Conservation (phyloP, 1,140 invertebrate genomes). For the Bombyx mori region DNA sequence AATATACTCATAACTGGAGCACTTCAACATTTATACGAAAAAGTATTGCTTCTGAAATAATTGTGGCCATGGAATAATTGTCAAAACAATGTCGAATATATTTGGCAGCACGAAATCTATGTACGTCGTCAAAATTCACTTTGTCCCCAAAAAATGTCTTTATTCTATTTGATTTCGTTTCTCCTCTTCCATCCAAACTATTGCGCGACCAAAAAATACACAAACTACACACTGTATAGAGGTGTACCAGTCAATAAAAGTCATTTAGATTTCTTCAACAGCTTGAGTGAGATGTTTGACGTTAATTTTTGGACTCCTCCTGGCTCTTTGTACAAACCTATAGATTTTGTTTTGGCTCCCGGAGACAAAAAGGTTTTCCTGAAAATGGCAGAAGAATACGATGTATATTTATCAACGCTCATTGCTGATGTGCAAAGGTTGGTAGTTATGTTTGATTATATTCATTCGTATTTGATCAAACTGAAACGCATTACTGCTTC, state of each 20-base stretch:
- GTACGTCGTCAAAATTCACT: no score
- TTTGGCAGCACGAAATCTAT: no score
- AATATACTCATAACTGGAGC: no score
- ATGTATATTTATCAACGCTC: slow-evolving; percentile 33
- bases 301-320: slow-evolving; percentile 41
- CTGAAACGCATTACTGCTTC: no score
- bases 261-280: slow-evolving; percentile 36
- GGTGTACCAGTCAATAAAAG: slow-evolving; percentile 28
- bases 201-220: slow-evolving; percentile 22
- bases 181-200: no score
- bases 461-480: no score
- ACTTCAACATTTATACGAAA: no score
- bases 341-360: slow-evolving; percentile 40
- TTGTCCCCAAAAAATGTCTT: not conserved
- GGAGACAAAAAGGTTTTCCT: slow-evolving; percentile 23
- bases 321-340: slow-evolving; percentile 24
- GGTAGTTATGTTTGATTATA: slow-evolving; percentile 5
- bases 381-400: slow-evolving; percentile 17
- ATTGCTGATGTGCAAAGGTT: slow-evolving; percentile 44
- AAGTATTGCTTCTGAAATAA: no score
- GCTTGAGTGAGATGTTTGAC: slow-evolving; percentile 28
- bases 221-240: slow-evolving; percentile 39
- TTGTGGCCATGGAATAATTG: no score
- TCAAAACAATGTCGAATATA: no score
- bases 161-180: not conserved